phyloP scores from a whole-genome alignment of 2,888 invertebrate species.

The Eilema caniola region DNA sequence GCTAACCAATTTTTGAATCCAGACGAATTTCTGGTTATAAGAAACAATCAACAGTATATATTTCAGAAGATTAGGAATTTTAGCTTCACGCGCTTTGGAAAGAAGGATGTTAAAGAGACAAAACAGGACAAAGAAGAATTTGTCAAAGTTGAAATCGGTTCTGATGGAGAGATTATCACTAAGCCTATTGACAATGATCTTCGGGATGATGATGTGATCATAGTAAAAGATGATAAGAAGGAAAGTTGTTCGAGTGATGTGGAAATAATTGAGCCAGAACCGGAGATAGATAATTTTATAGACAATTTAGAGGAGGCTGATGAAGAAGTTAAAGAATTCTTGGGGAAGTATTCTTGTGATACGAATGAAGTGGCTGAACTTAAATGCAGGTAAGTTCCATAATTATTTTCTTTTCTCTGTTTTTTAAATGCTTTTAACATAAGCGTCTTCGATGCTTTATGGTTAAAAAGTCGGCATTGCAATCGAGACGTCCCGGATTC shows the following conservation, averaged over 20 bases:
- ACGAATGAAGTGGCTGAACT: conserved; percentile 55
- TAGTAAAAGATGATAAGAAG: conserved; percentile 63
- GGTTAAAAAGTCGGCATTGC: too few relatives aligned
- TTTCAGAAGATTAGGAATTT: conserved; percentile 72
- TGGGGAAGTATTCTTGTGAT: conserved; percentile 74
- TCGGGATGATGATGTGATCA: conserved; percentile 62
- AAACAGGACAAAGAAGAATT: conserved; percentile 64
- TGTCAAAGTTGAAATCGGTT: conserved; percentile 80
- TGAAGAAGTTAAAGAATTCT: conserved; percentile 78
- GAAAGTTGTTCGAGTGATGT: conserved; percentile 74
- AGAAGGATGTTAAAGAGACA: conserved; percentile 49
- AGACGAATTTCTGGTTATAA: conserved; percentile 79
- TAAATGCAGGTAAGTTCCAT: conserved; percentile 75
- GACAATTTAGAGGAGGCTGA: conserved; percentile 81
- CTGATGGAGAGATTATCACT: conserved; percentile 76
- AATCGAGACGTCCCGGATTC: too few relatives aligned
- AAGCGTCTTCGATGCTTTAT: too few relatives aligned
- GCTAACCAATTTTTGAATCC: conserved; percentile 72
- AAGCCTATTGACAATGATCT: conserved; percentile 64
- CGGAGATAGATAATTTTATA: conserved; percentile 73
- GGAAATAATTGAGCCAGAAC: conserved; percentile 73
- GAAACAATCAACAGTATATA: conserved; percentile 81
- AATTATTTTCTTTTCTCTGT: too few relatives aligned
- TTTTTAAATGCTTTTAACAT: too few relatives aligned
- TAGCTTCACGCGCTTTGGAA: conserved; percentile 46